These are phyloP conservation scores for Aproaerema taeniolella DNA, from an alignment of 2,888 invertebrate genomes.

Conservation along the genomic window DNA sequence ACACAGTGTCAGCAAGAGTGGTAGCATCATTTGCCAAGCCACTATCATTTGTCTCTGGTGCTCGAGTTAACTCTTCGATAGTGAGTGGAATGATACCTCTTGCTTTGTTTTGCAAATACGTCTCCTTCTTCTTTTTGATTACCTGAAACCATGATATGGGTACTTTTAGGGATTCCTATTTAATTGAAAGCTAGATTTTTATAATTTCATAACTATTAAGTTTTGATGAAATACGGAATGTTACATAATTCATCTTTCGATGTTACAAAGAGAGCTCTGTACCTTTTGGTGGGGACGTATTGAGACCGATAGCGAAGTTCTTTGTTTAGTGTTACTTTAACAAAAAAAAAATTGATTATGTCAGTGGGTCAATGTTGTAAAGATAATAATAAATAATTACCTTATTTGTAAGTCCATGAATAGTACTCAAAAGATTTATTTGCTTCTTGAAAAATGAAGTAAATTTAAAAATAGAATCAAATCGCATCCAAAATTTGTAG, in stretches of 20 bases:
- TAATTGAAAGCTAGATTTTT: no score
- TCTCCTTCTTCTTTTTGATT: slow-evolving; percentile 79
- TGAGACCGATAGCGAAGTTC: no score
- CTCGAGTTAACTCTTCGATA: slow-evolving; percentile 48
- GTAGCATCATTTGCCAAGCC: slow-evolving; percentile 41
- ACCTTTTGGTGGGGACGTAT: no score
- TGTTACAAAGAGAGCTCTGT: no score
- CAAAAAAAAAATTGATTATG: no score
- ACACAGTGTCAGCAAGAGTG: slow-evolving; percentile 71
- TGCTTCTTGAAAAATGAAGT: slow-evolving; percentile 84
- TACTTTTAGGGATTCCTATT: no score
- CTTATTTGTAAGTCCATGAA: slow-evolving; percentile 86
- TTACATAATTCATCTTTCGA: no score
- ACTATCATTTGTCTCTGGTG: slow-evolving; percentile 47
- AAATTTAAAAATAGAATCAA: slow-evolving; percentile 83
- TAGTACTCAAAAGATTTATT: slow-evolving; percentile 80
- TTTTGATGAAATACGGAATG: no score
- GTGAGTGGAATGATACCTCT: slow-evolving; percentile 62
- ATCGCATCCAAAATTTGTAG: slow-evolving; percentile 84
- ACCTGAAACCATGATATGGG: slow-evolving; percentile 44
- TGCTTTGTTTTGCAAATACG: slow-evolving; percentile 68
- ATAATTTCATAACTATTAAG: no score
- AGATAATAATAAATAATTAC: no score
- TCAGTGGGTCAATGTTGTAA: no score
- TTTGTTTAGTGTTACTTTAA: no score